Conservation (phyloP, 2,888 invertebrate species). For the Copidosoma aretas region DNA sequence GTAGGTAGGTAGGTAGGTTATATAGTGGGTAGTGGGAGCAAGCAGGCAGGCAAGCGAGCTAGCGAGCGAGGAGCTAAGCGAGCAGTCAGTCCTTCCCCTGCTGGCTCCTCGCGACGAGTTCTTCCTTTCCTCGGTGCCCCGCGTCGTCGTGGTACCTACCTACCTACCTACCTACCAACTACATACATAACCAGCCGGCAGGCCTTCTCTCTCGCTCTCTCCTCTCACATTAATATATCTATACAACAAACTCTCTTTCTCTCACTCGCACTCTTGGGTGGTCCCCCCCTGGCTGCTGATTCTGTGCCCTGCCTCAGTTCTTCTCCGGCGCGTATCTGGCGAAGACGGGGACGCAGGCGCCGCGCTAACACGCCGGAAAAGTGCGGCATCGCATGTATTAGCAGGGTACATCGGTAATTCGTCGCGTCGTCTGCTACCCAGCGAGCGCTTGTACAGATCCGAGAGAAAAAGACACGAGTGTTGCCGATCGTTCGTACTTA, state of each 20-base stretch:
- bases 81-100: too few relatives aligned
- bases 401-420: not conserved
- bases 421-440: not conserved
- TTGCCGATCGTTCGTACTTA: too few relatives aligned
- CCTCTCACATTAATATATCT: too few relatives aligned
- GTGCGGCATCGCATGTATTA: too few relatives aligned
- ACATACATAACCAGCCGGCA: not conserved
- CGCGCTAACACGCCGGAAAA: conserved; percentile 1
- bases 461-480: too few relatives aligned
- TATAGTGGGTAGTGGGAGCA: conserved; percentile 9
- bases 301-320: conserved; percentile 57
- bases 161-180: conserved; percentile 41
- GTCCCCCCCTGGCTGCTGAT: conserved; percentile 56
- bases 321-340: conserved; percentile 59
- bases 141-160: conserved; percentile 27
- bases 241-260: not conserved
- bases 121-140: conserved; percentile 42
- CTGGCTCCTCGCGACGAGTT: not conserved
- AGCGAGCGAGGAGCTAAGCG: too few relatives aligned
- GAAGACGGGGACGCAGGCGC: conserved; percentile 46
- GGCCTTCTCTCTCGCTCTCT: not conserved
- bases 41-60: conserved; percentile 49
- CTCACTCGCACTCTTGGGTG: conserved; percentile 54
- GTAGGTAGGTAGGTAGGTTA: conserved; percentile 44
- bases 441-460: too few relatives aligned